A percentile compares a stretch with the other conserved stretches of the same genome.
Conservation (phyloP, 2,888 invertebrate species). For the Dasysyrphus tricinctus region DNA sequence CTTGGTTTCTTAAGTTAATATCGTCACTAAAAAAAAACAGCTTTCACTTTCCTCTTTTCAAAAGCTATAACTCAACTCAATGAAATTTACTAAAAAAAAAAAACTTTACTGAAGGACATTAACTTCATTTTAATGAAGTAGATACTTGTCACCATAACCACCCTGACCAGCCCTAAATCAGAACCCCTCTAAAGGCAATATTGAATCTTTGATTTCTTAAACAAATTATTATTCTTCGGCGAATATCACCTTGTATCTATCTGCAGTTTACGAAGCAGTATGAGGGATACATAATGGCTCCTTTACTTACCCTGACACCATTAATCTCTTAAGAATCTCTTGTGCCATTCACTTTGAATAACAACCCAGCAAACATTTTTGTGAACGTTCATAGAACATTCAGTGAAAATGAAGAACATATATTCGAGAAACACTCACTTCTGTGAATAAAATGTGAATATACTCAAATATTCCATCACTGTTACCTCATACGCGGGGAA, state of each 20-base stretch:
- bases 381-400: no score
- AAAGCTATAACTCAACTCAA: constrained; percentile 4
- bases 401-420: no score
- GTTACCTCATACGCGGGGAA: no score
- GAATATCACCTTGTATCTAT: constrained; percentile 11
- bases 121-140: constrained; percentile 16
- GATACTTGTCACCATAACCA: background rate
- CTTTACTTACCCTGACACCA: constrained; percentile 32
- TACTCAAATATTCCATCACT: no score
- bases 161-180: background rate
- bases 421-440: no score
- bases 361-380: no score
- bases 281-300: constrained; percentile 10
- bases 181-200: background rate
- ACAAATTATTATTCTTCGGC: constrained; percentile 30
- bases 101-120: constrained; percentile 2
- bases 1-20: background rate
- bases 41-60: constrained; percentile 3
- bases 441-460: no score
- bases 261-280: background rate
- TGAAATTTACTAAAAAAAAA: background rate
- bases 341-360: constrained; percentile 39
- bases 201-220: constrained; percentile 14
- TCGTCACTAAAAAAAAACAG: background rate
- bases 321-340: constrained; percentile 43